These are phyloP conservation scores for Chaetogeoica ovagalla DNA, from an alignment of 2,888 invertebrate genomes.

Conservation along the genomic window DNA sequence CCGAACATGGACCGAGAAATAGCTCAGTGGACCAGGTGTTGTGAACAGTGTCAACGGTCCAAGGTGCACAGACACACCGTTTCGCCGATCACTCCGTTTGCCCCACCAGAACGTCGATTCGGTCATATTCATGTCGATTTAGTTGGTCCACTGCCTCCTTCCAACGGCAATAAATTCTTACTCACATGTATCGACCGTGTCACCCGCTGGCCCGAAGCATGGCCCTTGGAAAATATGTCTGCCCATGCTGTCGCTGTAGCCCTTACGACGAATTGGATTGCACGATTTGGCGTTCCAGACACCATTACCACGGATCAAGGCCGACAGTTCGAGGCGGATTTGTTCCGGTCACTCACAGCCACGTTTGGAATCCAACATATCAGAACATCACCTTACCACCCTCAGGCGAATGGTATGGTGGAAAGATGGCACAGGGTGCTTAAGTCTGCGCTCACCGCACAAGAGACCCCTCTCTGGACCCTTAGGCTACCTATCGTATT, in stretches of 20 bases:
- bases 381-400: slow-evolving; percentile 48
- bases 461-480: background rate
- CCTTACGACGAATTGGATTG: slow-evolving; percentile 58
- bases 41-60: background rate
- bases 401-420: slow-evolving; percentile 49
- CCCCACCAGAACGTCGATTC: background rate
- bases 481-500: background rate
- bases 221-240: no score
- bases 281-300: slow-evolving; percentile 59
- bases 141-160: background rate
- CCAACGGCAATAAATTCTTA: background rate
- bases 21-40: background rate
- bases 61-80: background rate
- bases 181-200: slow-evolving; percentile 14
- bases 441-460: slow-evolving; percentile 37
- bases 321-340: slow-evolving; percentile 58
- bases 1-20: background rate
- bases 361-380: background rate
- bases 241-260: background rate
- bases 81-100: background rate
- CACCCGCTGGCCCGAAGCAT: no score
- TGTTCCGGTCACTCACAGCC: slow-evolving; percentile 55
- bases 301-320: slow-evolving; percentile 59
- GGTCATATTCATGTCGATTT: background rate
- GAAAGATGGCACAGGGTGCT: slow-evolving; percentile 48